These are phyloP conservation scores for Catostomus latipinnis DNA, from an alignment of 2,797 vertebrate species.

Conservation along the genomic window DNA sequence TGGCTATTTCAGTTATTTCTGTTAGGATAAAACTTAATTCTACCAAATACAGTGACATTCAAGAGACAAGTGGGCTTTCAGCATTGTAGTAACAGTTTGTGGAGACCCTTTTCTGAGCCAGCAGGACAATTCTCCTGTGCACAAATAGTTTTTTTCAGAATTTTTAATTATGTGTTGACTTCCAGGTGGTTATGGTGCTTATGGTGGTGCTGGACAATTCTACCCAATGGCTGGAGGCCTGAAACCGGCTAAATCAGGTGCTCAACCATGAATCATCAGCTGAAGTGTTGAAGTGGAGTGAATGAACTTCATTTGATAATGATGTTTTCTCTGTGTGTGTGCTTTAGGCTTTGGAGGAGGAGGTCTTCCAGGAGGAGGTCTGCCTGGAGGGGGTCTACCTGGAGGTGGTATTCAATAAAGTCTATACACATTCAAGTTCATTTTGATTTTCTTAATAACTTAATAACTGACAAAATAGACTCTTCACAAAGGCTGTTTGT, in stretches of 20 bases:
- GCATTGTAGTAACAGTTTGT: too few species aligned
- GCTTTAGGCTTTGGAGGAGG: slow-evolving; percentile 52
- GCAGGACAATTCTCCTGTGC: too few species aligned
- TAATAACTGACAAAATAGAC: not conserved
- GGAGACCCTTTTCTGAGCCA: too few species aligned
- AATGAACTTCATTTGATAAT: not conserved
- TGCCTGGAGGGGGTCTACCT: slow-evolving; percentile 21
- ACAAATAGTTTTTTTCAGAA: not conserved
- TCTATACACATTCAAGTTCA: not conserved
- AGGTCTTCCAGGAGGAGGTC: slow-evolving; percentile 43
- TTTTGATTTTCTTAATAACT: not conserved
- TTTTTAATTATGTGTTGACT: slow-evolving; percentile 10
- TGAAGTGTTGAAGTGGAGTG: not conserved
- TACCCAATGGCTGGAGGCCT: slow-evolving; percentile 69
- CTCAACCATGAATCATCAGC: not conserved
- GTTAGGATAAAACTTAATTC: too few species aligned
- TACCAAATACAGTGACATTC: too few species aligned
- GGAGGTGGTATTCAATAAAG: slow-evolving; percentile 23
- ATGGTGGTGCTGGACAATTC: slow-evolving; percentile 67
- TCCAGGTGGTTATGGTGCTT: slow-evolving; percentile 71
- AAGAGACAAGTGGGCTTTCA: too few species aligned
- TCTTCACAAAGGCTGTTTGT: slow-evolving; percentile 7
- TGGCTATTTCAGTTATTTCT: too few species aligned
- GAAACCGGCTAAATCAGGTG: slow-evolving; percentile 55
- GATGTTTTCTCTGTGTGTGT: not conserved